Evolutionary conservation across 2,797 vertebrate species (phyloP).

Genomic region (Hafferia zeledoni): DNA sequence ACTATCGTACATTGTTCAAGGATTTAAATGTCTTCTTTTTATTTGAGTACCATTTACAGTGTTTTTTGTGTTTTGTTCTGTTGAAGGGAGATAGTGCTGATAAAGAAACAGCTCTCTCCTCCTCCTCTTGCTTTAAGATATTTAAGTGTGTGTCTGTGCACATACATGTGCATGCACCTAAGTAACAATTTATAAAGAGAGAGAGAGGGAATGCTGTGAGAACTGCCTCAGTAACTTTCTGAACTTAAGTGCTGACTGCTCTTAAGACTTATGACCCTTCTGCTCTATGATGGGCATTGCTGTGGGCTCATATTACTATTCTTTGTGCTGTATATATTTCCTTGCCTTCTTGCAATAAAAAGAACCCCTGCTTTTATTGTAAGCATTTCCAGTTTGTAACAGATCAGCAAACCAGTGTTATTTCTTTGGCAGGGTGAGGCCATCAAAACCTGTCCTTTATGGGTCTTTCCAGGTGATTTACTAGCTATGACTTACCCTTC

Average conservation of each 20-base stretch:
- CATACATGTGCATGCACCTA: neutral
- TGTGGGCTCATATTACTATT: constrained; percentile 25
- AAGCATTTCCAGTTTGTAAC: constrained; percentile 10
- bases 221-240: constrained; percentile 10
- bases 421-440: constrained; percentile 35
- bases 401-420: neutral
- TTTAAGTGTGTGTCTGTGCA: neutral
- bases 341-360: neutral
- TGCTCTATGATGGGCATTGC: constrained; percentile 25
- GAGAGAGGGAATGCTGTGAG: neutral
- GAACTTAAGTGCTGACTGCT: constrained; percentile 10
- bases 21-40: neutral
- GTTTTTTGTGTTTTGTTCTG: neutral
- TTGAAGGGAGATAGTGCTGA: neutral
- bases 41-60: neutral
- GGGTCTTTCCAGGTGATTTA: neutral
- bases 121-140: neutral
- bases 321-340: constrained; percentile 29
- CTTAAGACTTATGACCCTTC: constrained; percentile 18
- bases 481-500: neutral
- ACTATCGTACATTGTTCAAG: neutral
- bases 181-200: neutral
- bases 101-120: neutral
- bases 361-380: constrained; percentile 14
- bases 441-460: neutral